Percentiles rank a stretch among this genome's conserved stretches.
phyloP scores from a whole-genome alignment of 53 echinoderm and acorn worm species.

The Mesocentrotus franciscanus region DNA sequence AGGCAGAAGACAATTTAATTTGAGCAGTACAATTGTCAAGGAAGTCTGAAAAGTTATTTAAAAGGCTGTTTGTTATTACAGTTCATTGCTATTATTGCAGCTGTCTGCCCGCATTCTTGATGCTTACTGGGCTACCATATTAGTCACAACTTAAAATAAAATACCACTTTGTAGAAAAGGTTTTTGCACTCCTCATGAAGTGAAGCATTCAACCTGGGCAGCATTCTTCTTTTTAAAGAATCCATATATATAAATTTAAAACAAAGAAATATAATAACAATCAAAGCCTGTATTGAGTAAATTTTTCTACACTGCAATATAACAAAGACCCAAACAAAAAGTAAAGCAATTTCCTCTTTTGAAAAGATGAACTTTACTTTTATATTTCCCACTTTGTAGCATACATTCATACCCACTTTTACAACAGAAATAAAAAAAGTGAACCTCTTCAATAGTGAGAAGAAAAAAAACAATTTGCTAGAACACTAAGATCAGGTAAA shows the following conservation, averaged over 20 bases:
- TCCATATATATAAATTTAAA: neutral
- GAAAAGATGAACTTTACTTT: neutral
- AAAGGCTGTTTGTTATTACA: conserved; percentile 58
- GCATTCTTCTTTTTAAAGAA: too few species aligned
- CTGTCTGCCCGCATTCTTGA: neutral
- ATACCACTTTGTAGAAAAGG: neutral
- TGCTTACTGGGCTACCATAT: neutral
- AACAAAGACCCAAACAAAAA: too few species aligned
- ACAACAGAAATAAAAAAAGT: neutral
- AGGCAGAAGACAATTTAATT: conserved; percentile 2
- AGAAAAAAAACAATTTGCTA: too few species aligned
- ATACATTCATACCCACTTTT: neutral
- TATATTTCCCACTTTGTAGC: neutral
- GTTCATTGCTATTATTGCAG: conserved; percentile 26
- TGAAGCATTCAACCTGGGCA: neutral
- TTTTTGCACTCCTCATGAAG: neutral
- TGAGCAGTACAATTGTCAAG: neutral
- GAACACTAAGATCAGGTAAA: too few species aligned
- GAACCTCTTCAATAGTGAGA: neutral
- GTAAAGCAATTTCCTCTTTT: neutral
- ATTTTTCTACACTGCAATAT: neutral
- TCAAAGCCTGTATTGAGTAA: neutral
- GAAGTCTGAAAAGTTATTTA: neutral
- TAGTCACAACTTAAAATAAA: neutral
- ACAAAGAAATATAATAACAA: neutral